Evolutionary conservation across 2,888 invertebrate genomes (phyloP).

Genomic region (Ophraella communa): DNA sequence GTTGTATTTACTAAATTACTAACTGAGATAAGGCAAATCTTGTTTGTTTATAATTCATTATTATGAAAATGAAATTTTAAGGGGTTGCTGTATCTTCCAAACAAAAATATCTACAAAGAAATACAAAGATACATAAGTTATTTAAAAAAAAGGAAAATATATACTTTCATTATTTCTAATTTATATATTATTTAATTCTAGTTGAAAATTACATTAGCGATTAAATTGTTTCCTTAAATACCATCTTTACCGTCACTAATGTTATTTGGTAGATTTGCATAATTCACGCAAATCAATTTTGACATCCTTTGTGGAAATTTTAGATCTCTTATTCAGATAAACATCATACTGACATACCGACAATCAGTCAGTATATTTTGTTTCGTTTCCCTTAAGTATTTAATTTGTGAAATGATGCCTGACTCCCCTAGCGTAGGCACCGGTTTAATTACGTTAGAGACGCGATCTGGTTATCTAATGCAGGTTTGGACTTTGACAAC

Average conservation of each 20-base stretch:
- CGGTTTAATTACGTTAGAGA: slow-evolving; percentile 34
- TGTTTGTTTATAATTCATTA: too few species aligned
- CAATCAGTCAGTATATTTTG: slow-evolving; percentile 32
- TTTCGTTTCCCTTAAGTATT: slow-evolving; percentile 43
- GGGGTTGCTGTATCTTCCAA: too few species aligned
- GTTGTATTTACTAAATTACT: too few species aligned
- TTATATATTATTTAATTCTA: not conserved
- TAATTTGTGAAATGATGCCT: slow-evolving; percentile 46
- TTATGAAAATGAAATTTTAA: too few species aligned
- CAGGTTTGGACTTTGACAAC: slow-evolving; percentile 29
- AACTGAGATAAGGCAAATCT: too few species aligned
- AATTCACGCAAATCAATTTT: slow-evolving; percentile 30
- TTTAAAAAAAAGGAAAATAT: too few species aligned
- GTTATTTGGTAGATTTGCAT: slow-evolving; percentile 11
- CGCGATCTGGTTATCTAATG: slow-evolving; percentile 16
- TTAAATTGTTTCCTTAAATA: not conserved
- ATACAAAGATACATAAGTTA: too few species aligned
- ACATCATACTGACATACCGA: slow-evolving; percentile 18
- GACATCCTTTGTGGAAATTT: slow-evolving; percentile 27
- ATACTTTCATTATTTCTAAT: too few species aligned
- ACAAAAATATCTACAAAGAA: too few species aligned
- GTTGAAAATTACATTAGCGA: not conserved
- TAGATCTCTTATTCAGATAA: slow-evolving; percentile 27
- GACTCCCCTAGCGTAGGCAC: slow-evolving; percentile 36
- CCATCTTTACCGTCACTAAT: not conserved